These are phyloP conservation scores for Hylaea fasciaria DNA, from an alignment of 2,888 invertebrate species.

Conservation along the genomic window DNA sequence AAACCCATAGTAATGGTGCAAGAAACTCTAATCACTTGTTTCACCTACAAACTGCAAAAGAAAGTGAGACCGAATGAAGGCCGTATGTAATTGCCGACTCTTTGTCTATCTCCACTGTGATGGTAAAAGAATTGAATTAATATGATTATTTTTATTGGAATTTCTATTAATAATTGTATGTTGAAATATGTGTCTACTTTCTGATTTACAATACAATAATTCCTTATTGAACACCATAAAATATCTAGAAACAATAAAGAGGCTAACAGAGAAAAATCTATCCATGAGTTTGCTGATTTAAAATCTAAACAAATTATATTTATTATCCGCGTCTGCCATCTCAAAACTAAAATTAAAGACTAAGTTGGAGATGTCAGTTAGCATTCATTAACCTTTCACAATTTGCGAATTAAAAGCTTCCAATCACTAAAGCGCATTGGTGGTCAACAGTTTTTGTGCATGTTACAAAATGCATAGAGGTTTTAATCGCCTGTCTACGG, in stretches of 20 bases:
- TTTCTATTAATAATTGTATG: neutral
- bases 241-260: neutral
- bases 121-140: neutral
- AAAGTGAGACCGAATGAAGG: slow-evolving; percentile 34
- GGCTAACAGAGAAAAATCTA: too few species aligned
- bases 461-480: slow-evolving; percentile 30
- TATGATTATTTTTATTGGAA: neutral
- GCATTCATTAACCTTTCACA: slow-evolving; percentile 26
- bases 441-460: slow-evolving; percentile 23
- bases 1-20: slow-evolving; percentile 28
- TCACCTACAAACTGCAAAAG: slow-evolving; percentile 25
- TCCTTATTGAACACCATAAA: neutral
- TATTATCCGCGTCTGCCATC: too few species aligned
- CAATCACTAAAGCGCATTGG: slow-evolving; percentile 21
- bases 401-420: slow-evolving; percentile 19
- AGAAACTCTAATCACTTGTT: slow-evolving; percentile 32
- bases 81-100: slow-evolving; percentile 28
- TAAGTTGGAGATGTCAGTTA: slow-evolving; percentile 16
- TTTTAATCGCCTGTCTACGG: slow-evolving; percentile 32
- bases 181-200: too few species aligned
- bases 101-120: slow-evolving; percentile 7
- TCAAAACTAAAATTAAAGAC: neutral
- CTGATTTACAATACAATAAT: too few species aligned
- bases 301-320: too few species aligned
- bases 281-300: too few species aligned